Percentiles rank a stretch among this genome's conserved stretches.
These are phyloP conservation scores for Dipodomys merriami DNA, from an alignment of 2,113 vertebrate genomes.

Conservation along the genomic window DNA sequence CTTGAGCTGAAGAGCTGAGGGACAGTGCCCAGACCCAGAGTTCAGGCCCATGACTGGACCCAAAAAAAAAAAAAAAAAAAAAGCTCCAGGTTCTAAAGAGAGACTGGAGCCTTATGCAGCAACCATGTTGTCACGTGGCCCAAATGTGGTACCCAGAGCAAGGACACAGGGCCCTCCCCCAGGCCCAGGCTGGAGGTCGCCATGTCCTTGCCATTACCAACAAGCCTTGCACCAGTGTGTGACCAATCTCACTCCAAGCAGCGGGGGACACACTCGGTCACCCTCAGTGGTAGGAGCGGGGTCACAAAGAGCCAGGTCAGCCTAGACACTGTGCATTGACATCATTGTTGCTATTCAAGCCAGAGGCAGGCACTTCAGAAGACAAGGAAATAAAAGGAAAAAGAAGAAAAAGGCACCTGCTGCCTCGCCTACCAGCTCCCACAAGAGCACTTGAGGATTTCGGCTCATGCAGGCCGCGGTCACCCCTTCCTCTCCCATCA, in stretches of 20 bases:
- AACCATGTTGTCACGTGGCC: background rate
- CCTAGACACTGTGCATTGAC: background rate
- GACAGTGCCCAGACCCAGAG: too few species aligned
- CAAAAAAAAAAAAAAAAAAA: too few species aligned
- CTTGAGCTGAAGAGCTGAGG: too few species aligned
- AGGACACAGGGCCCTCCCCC: background rate
- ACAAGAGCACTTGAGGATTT: too few species aligned
- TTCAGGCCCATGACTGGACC: too few species aligned
- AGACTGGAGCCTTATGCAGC: background rate
- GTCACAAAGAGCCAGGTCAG: background rate
- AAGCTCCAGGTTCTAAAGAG: background rate
- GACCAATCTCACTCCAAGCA: background rate
- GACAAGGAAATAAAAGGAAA: background rate
- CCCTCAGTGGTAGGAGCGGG: background rate
- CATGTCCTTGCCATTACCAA: background rate
- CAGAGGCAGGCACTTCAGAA: background rate
- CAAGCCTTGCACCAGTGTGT: background rate
- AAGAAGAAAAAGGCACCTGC: background rate
- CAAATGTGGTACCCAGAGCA: rapidly evolving
- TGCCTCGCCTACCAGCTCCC: background rate
- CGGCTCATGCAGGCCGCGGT: too few species aligned
- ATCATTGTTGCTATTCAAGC: background rate
- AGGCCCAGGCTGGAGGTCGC: background rate
- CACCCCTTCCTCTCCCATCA: too few species aligned
- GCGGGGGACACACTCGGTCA: background rate